Base-by-base conservation (phyloP, 2,797 vertebrate species). In the Bradypodion pumilum region DNA sequence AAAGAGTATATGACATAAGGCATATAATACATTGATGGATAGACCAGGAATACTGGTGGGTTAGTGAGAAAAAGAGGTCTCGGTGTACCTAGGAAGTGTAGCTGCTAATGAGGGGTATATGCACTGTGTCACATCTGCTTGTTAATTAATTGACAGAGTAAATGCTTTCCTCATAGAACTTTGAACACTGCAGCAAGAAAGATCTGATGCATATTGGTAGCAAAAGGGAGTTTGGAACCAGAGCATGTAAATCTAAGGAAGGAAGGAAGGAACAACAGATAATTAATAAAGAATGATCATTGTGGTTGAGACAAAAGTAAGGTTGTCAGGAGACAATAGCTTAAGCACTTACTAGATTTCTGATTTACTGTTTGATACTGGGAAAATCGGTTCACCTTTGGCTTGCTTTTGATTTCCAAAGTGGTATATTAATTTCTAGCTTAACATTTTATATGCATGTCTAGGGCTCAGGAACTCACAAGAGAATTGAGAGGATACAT, bases 1-100 rank as follows among this genome's bases (percentile, higher is more conserved):
- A 80, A 65, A 25, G 63, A 37, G 2, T 79, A 0, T 21, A 4
- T 65, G 81, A 65, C 73, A 42, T 75, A 80, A 69, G 81, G 42
- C 63, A 60, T n/a, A 44, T 78, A 83, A 86, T 82, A 68, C 79
- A 83, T 32, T 79, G 76, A 75, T 70, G 81, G 42, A 69, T 44
- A 52, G 40, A 76, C 40, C 68, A 70, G 73, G 27, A 37, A 27
- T 44, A 74, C 23, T 81, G n/a, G 66, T 80, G 70, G 32, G 49
- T 66, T 83, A 49, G 46, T 79, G 46, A 77, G 56, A 77, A 59
- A 65, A 63, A 23, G 46, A 65, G 65, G 73, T 84, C 73, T 80
- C 25, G 32, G 68, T 73, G 59, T 76, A 46, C 44, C n/a, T 35
- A 77, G 44, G 68, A 81, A 59, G 52, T 59, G 65, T 80, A 37